Base-by-base conservation (phyloP, 1,140 invertebrate species). In the Ceratina calcarata region DNA sequence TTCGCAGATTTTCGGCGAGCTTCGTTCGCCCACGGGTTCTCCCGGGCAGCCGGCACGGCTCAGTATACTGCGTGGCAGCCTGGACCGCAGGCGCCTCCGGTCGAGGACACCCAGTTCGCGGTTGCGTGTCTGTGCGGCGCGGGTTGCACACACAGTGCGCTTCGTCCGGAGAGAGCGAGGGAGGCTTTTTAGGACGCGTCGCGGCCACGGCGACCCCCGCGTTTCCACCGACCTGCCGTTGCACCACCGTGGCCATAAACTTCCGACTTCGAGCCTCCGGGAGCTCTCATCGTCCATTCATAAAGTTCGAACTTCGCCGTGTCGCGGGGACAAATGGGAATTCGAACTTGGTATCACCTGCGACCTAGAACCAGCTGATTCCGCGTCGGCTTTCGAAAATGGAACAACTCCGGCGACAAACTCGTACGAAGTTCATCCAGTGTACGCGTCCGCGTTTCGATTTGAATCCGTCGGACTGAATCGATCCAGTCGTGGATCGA, bases 1-100 rank as follows among this genome's bases (percentile, higher is more conserved):
- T 92, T 90, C 90, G 90, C 90, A 86, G 87, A 88, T 88, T 90
- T 91, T 91, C 90, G 89, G 88, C 69, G 83, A 84, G 82, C 83
- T 89, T 89, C 88, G 89, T 86, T 84, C 78, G 68, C 68, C 85
- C 82, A 86, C 85, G 86, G 84, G 73, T 87, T 86, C 86, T 84
- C 82, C 86, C 85, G 85, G 85, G 86, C 85, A 72, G 74, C 80
- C 77, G 77, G 73, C 76, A 80, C 57, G 69, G 82, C 82, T 86
- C 85, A 86, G 85, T 86, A 49, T 65, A 86, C 77, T 80, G 85
- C 85, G 85, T 80, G 80, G 86, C 78, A 78, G 86, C 77, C 86
- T 84, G 80, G 82, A 82, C 85, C 85, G 85, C 85, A 83, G 85
- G 76, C 61, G 85, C 76, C 71, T 67, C 53, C 85, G 78, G 64